These are phyloP conservation scores for Apostichopus californicus DNA, from an alignment of 35 echinoderm and acorn worm genomes.

Conservation along the genomic window DNA sequence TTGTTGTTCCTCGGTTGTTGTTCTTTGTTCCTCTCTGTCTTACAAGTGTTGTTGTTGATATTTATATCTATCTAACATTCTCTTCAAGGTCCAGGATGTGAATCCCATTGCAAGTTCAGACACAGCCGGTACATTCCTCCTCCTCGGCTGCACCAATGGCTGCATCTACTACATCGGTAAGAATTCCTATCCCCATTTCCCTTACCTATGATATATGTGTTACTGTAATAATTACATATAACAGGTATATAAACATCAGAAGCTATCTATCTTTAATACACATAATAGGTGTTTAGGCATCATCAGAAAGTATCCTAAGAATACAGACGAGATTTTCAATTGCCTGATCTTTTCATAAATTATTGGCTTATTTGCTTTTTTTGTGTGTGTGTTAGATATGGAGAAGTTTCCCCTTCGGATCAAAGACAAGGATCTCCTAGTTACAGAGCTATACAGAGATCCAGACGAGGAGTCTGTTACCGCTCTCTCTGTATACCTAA, in stretches of 20 bases:
- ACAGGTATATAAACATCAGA: neutral
- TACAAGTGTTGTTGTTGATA: too few species aligned
- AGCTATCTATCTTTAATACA: neutral
- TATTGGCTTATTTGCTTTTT: neutral
- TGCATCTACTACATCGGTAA: constrained; percentile 99
- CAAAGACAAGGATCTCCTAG: constrained; percentile 96
- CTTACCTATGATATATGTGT: too few species aligned
- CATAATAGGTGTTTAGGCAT: too few species aligned
- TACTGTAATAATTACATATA: too few species aligned
- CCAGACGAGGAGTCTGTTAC: constrained; percentile 94
- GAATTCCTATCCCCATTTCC: too few species aligned
- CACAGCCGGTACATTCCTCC: constrained; percentile 86
- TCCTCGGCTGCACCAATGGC: constrained; percentile 95
- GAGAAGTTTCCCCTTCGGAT: constrained; percentile 98
- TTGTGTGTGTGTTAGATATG: constrained; percentile 72
- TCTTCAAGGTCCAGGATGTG: constrained; percentile 81
- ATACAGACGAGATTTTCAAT: too few species aligned
- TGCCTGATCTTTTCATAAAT: neutral
- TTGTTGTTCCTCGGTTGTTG: too few species aligned
- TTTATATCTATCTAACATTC: neutral
- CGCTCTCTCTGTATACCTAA: constrained; percentile 91
- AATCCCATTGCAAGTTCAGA: constrained; percentile 91
- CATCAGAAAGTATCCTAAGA: too few species aligned
- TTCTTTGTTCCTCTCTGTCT: too few species aligned
- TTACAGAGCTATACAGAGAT: constrained; percentile 93